Percentiles rank a stretch among this genome's conserved stretches.
Conservation (phyloP, 1,140 invertebrate species). For the Ericerus pela region DNA sequence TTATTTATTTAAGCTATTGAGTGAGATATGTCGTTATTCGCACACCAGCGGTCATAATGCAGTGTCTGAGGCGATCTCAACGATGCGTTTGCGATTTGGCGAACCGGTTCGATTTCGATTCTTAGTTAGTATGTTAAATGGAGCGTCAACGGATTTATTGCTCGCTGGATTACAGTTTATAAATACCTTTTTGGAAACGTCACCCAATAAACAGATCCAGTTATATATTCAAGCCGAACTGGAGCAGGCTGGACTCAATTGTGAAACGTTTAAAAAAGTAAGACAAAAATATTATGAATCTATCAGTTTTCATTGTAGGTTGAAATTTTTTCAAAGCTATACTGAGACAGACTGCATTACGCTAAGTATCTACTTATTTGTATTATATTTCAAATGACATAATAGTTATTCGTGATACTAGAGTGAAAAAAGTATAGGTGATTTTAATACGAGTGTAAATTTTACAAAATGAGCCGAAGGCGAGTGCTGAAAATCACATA, state of each 20-base stretch:
- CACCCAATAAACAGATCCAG: slow-evolving; percentile 52
- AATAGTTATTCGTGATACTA: no score
- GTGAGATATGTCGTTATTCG: slow-evolving; percentile 54
- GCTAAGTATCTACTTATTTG: no score
- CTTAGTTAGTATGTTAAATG: slow-evolving; percentile 70
- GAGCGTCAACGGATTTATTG: slow-evolving; percentile 51
- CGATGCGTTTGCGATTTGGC: slow-evolving; percentile 69
- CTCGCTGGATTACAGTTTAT: slow-evolving; percentile 70
- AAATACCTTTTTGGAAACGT: slow-evolving; percentile 62
- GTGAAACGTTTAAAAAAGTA: slow-evolving; percentile 52
- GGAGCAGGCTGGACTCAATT: slow-evolving; percentile 65
- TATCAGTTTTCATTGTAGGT: no score
- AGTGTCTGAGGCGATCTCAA: slow-evolving; percentile 79
- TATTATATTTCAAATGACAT: no score
- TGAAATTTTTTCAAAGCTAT: no score
- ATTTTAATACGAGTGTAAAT: no score
- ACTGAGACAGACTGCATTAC: no score
- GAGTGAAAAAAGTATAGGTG: no score
- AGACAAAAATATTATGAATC: slow-evolving; percentile 7
- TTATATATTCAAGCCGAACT: slow-evolving; percentile 82
- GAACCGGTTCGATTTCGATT: slow-evolving; percentile 84
- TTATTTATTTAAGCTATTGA: slow-evolving; percentile 49
- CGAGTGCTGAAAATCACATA: no score
- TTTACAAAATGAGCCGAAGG: no score
- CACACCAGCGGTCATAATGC: slow-evolving; percentile 49